Base-by-base conservation (phyloP, 1,140 invertebrate species). In the Hypothenemus hampei region DNA sequence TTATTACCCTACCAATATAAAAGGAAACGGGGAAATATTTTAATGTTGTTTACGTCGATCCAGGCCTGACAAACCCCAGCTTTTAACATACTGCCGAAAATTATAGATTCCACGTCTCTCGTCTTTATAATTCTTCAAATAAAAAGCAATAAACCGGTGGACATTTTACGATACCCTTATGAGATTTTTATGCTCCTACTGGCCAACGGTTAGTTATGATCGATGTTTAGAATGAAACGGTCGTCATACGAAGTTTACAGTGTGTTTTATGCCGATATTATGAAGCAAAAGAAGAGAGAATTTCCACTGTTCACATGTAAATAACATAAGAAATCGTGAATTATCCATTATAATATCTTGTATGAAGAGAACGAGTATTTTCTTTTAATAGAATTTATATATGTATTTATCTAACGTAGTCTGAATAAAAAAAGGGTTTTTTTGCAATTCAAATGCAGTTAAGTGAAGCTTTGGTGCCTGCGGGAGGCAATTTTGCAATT, bases 401-500 rank as follows among this genome's bases (percentile, higher is more conserved):
- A n/a, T n/a, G 39, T 50, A 50, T 50, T 50, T 50, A 50, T 40
- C 48, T 40, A 40, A 40, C 48, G 5, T 50, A 50, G 18, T 16
- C 35, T 10, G 18, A 19, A n/a, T n/a, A n/a, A n/a, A n/a, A n/a
- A n/a, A 50, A 50, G 16, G 6, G 48, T 37, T 40, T 40, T n/a
- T 50, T 50, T 50, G 36, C 48, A 50, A 50, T 50, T 50, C 36
- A 50, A 50, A 50, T 50, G 21, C 26, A 16, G 23, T 18, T 50
- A 50, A 50, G 48, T 40, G 36, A 40, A 37, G 26, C 48, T 50
- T 40, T 40, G 31, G 18, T 35, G 48, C 48, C 48, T 18, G 19
- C 24, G 48, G 48, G 48, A 40, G 36, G 48, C 23, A 50, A 50
- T 50, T 50, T 50, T 40, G 48, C 48, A 39, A 50, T 50, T 40